Base-by-base conservation (phyloP, 2,888 invertebrate genomes). In the Phlogophora meticulosa region DNA sequence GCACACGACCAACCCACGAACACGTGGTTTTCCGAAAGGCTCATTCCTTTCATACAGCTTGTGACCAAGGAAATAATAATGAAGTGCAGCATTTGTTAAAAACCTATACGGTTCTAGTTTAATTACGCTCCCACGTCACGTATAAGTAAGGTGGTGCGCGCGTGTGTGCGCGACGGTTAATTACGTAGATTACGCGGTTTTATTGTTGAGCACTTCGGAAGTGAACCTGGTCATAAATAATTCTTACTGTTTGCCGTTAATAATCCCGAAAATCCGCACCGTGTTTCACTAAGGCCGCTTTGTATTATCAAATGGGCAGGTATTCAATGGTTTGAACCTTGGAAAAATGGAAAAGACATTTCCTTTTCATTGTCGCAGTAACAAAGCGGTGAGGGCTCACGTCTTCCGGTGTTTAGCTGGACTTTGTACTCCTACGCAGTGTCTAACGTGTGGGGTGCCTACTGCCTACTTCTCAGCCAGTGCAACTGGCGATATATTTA, bases 321-420 rank as follows among this genome's bases (percentile, higher is more conserved):
- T 83, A 82, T 84, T 87, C 85, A 84, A 76, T 81, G 78, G 82
- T 78, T 84, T 80, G 85, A 88, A 85, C 66, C 77, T 85, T 82
- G 85, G 86, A 86, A 88, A 89, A 88, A 88, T 88, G 87, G 88
- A 87, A 89, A 75, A 91, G 89, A 89, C 88, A 89, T 90, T 91
- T 91, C 89, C 88, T 85, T 87, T 87, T 87, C 84, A 90, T 88
- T 91, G 90, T 91, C 86, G 82, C 84, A 83, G 88, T 88, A 90
- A 92, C 92, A 92, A 92, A 88, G 90, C 87, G 80, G 87, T 84
- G 88, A 88, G 89, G 84, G 86, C 90, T 88, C 86, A 80, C 87
- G 82, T 85, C 89, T 91, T 92, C 91, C 91, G 90, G 88, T 87
- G 88, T 91, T 92, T 91, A 91, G 88, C 89, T 79, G 90, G 91